Conservation (phyloP, 2,113 vertebrate species). For the Lasiurus borealis region DNA sequence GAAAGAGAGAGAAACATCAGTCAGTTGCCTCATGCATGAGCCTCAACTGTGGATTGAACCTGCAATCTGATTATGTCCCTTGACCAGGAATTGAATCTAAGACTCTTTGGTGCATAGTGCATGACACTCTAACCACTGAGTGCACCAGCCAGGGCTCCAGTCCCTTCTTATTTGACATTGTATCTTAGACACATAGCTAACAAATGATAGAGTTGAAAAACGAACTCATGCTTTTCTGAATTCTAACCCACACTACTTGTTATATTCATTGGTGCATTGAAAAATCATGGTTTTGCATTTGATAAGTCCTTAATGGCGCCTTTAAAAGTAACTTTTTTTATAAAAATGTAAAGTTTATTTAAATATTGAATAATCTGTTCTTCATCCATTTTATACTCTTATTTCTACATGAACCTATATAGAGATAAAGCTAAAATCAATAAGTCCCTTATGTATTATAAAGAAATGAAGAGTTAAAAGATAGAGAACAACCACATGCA, state of each 20-base stretch:
- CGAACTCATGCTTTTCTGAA: background rate
- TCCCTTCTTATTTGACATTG: background rate
- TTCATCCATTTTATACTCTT: background rate
- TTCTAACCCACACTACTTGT: background rate
- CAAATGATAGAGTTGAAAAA: background rate
- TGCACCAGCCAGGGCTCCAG: background rate
- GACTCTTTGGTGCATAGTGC: background rate
- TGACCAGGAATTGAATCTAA: background rate
- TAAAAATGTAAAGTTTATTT: slow-evolving; percentile 39
- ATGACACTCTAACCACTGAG: background rate
- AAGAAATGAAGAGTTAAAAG: background rate
- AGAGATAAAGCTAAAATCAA: slow-evolving; percentile 30
- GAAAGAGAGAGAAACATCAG: background rate
- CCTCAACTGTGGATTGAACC: background rate
- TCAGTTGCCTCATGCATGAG: background rate
- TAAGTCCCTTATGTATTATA: background rate
- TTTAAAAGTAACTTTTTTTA: slow-evolving; percentile 44
- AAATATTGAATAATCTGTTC: background rate
- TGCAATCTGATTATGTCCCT: background rate
- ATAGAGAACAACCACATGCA: background rate
- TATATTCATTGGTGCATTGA: background rate
- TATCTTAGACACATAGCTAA: background rate
- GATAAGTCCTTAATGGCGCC: background rate
- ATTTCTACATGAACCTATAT: background rate
- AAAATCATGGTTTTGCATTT: slow-evolving; percentile 51